Percentiles rank a stretch among this genome's conserved stretches.
phyloP scores from a whole-genome alignment of 2,888 invertebrate species.

The Omphaloscelis lunosa region DNA sequence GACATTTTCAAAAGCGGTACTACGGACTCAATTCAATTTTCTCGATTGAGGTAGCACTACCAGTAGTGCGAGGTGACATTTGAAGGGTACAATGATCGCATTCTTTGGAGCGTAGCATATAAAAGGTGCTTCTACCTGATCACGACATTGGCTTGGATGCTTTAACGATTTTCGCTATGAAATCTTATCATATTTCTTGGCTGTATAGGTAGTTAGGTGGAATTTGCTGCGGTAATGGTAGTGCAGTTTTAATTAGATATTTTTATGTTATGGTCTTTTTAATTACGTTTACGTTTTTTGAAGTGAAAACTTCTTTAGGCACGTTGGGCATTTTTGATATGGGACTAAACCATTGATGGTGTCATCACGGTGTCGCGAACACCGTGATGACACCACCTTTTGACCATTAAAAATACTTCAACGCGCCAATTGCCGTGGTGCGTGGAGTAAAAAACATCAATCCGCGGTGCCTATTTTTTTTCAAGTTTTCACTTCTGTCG shows the following conservation, averaged over 20 bases:
- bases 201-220: constrained; percentile 22
- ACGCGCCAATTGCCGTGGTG: too few species aligned
- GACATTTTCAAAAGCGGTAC: constrained; percentile 73
- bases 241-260: neutral
- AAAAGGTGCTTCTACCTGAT: constrained; percentile 71
- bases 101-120: constrained; percentile 69
- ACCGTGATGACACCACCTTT: too few species aligned
- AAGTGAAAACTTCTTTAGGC: too few species aligned
- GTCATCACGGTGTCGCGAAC: too few species aligned
- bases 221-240: constrained; percentile 4
- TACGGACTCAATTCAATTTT: constrained; percentile 80
- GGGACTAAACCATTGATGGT: too few species aligned
- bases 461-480: too few species aligned
- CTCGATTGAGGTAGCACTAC: constrained; percentile 70
- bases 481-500: too few species aligned
- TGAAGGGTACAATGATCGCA: constrained; percentile 73
- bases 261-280: neutral
- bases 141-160: constrained; percentile 62
- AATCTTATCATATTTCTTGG: constrained; percentile 59
- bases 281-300: neutral
- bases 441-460: too few species aligned
- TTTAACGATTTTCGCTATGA: constrained; percentile 50
- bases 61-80: constrained; percentile 69
- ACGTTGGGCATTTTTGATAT: too few species aligned
- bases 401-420: too few species aligned